A percentile compares a stretch with the other conserved stretches of the same genome.
These are phyloP conservation scores for Phenacoccus solenopsis DNA, from an alignment of 1,140 invertebrate species.

Conservation along the genomic window DNA sequence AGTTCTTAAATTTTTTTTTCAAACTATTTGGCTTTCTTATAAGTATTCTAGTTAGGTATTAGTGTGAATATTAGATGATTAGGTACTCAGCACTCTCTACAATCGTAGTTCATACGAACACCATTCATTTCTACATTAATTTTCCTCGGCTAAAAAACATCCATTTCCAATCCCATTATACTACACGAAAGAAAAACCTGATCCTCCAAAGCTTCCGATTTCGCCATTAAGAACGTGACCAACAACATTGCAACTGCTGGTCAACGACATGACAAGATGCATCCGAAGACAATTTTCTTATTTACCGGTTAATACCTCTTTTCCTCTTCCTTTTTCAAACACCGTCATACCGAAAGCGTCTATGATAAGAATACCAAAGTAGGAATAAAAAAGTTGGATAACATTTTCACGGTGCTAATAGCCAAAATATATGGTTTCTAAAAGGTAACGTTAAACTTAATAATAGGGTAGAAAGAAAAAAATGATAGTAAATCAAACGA, in stretches of 20 bases:
- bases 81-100: too few species aligned
- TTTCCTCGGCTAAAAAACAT: too few species aligned
- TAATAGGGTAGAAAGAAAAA: slow-evolving; percentile 2
- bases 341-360: background rate
- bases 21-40: too few species aligned
- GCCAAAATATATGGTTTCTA: background rate
- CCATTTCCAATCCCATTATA: too few species aligned
- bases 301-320: background rate
- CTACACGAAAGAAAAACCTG: background rate
- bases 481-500: slow-evolving; percentile 2
- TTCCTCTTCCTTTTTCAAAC: too few species aligned
- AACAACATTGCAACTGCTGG: background rate
- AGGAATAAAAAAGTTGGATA: background rate
- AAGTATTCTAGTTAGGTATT: too few species aligned
- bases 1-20: too few species aligned
- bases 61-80: too few species aligned
- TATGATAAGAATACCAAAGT: background rate
- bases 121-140: too few species aligned
- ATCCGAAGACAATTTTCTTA: background rate
- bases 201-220: background rate
- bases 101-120: too few species aligned
- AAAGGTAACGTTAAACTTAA: background rate
- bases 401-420: background rate
- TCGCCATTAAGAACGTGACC: background rate
- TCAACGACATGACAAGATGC: background rate